phyloP scores from a whole-genome alignment of 2,113 vertebrate species.

The Pseudopipra pipra region DNA sequence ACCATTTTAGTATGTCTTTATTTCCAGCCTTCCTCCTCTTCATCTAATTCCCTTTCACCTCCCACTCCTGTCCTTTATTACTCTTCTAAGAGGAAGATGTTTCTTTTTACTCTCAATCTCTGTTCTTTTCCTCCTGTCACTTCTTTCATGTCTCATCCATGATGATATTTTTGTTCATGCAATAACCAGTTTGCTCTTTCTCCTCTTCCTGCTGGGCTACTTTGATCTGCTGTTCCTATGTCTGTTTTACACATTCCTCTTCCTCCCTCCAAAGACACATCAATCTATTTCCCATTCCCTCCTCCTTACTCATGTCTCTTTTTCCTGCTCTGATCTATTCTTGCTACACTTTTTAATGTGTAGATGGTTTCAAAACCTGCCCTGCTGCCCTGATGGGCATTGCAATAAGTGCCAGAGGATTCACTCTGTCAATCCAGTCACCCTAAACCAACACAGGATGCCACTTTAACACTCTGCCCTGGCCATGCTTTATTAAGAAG shows the following conservation, averaged over 20 bases:
- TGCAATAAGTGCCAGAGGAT: background rate
- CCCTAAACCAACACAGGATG: background rate
- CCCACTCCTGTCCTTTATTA: slow-evolving; percentile 17
- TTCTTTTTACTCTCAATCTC: slow-evolving; percentile 18
- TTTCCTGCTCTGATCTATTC: slow-evolving; percentile 46
- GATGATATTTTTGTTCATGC: slow-evolving; percentile 10
- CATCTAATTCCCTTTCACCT: slow-evolving; percentile 40
- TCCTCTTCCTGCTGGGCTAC: slow-evolving; percentile 39
- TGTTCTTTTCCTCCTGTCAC: slow-evolving; percentile 28
- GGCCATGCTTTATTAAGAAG: background rate
- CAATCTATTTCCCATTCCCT: slow-evolving; percentile 13
- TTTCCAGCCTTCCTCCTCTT: slow-evolving; percentile 35
- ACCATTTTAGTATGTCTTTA: background rate
- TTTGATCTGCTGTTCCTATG: slow-evolving; percentile 29
- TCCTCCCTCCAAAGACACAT: slow-evolving; percentile 37
- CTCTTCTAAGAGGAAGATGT: background rate
- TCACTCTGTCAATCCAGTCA: background rate
- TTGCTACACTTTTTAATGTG: background rate
- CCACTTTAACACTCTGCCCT: background rate
- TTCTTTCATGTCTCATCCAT: slow-evolving; percentile 30
- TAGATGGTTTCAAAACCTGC: background rate
- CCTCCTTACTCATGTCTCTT: slow-evolving; percentile 42
- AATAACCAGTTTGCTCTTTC: slow-evolving; percentile 57
- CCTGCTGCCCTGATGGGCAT: background rate
- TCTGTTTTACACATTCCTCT: slow-evolving; percentile 42